Evolutionary conservation across 2,797 vertebrate genomes (phyloP).

Genomic region (Cyprinodon diabolis): DNA sequence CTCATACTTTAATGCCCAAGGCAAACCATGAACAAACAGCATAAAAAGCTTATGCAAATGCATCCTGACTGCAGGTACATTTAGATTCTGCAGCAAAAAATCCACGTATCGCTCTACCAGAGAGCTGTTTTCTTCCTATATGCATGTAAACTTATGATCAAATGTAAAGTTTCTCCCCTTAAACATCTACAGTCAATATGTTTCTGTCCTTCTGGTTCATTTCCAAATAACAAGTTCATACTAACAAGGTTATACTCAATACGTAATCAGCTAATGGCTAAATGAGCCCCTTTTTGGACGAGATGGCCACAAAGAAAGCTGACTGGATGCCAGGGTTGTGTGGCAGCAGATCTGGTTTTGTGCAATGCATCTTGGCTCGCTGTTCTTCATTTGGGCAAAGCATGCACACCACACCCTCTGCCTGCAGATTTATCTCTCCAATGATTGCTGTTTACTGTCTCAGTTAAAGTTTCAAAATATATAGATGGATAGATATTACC

Average conservation of each 20-base stretch:
- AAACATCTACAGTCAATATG: constrained; percentile 31
- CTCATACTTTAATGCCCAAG: not conserved
- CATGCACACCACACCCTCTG: constrained; percentile 7
- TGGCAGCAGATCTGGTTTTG: constrained; percentile 13
- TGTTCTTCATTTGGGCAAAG: not conserved
- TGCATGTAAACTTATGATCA: not conserved
- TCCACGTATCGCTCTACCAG: not conserved
- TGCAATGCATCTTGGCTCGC: not conserved
- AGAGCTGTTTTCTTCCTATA: not conserved
- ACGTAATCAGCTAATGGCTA: constrained; percentile 26
- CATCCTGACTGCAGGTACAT: not conserved
- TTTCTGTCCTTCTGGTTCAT: constrained; percentile 11
- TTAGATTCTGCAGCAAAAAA: constrained; percentile 2
- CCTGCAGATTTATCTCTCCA: constrained; percentile 6
- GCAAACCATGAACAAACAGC: not conserved
- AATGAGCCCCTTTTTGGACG: constrained; percentile 31
- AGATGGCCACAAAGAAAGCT: constrained; percentile 29
- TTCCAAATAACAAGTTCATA: constrained; percentile 31
- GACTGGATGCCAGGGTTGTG: constrained; percentile 29
- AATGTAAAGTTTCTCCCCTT: constrained; percentile 12
- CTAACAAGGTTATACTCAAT: constrained; percentile 27
- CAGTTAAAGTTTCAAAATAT: not conserved
- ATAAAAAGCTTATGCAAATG: not conserved
- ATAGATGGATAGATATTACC: not conserved
- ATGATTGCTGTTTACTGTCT: constrained; percentile 11